These are phyloP conservation scores for Platalea minor DNA, from an alignment of 2,797 vertebrate genomes.

Conservation along the genomic window DNA sequence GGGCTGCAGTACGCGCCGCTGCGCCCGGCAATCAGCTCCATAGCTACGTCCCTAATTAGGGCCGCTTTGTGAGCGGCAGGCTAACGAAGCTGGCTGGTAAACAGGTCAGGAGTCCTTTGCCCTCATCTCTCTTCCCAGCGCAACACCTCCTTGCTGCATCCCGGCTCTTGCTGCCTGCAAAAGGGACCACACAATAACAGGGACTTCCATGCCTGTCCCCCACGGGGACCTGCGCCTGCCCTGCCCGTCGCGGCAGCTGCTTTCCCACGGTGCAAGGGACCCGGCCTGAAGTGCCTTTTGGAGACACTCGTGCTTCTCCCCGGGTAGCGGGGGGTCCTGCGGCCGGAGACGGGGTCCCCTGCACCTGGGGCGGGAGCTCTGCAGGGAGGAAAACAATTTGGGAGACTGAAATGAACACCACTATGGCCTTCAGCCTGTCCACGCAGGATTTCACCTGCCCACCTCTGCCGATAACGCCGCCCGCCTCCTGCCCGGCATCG, in stretches of 20 bases:
- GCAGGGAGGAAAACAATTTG: neutral
- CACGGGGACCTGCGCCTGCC: rapidly evolving
- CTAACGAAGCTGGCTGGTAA: neutral
- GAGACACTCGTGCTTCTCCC: neutral
- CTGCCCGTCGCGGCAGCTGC: rapidly evolving
- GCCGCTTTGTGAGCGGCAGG: neutral
- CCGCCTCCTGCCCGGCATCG: neutral
- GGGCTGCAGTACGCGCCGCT: neutral
- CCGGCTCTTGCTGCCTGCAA: neutral
- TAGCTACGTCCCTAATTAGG: neutral
- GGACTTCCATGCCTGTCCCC: neutral
- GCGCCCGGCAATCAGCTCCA: neutral
- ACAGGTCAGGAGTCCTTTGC: neutral
- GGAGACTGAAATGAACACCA: neutral
- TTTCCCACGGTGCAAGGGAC: neutral
- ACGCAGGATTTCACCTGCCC: neutral
- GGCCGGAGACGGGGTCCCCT: rapidly evolving
- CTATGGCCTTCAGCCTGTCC: neutral
- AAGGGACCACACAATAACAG: neutral
- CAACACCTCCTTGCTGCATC: rapidly evolving
- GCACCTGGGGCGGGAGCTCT: neutral
- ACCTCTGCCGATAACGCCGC: neutral
- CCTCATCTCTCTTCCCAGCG: neutral
- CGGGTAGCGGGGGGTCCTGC: rapidly evolving
- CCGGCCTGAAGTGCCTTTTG: neutral